phyloP scores from a whole-genome alignment of 2,888 invertebrate species.

The Callinectes sapidus region DNA sequence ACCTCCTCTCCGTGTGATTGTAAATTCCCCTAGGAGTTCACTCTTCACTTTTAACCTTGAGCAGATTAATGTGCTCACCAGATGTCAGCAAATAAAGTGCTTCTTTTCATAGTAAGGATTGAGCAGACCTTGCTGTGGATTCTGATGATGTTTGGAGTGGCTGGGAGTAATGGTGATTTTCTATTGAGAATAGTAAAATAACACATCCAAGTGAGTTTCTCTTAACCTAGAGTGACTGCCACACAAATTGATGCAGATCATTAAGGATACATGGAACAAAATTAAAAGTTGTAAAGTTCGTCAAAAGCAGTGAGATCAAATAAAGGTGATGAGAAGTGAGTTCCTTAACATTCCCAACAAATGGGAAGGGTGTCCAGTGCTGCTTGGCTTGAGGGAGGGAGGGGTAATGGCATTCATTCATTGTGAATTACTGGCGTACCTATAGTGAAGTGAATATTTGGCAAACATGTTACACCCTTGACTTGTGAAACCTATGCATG shows the following conservation, averaged over 20 bases:
- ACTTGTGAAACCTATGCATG: too few species aligned
- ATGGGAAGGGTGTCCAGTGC: too few species aligned
- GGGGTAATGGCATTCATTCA: too few species aligned
- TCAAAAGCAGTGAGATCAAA: not conserved
- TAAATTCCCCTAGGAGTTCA: constrained; percentile 28
- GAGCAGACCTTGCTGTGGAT: constrained; percentile 47
- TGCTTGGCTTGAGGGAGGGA: too few species aligned
- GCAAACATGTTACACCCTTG: too few species aligned
- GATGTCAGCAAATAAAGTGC: constrained; percentile 1
- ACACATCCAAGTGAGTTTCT: constrained; percentile 48
- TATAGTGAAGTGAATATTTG: too few species aligned
- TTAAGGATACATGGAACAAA: not conserved
- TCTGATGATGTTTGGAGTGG: constrained; percentile 41
- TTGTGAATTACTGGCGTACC: too few species aligned
- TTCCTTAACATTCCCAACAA: not conserved
- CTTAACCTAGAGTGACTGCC: not conserved
- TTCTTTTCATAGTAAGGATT: constrained; percentile 33
- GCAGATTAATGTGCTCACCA: not conserved
- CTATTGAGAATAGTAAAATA: constrained; percentile 61
- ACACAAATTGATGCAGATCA: not conserved
- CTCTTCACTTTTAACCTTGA: constrained; percentile 16
- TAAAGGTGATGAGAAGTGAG: not conserved
- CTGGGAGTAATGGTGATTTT: constrained; percentile 53
- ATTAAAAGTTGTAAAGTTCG: not conserved
- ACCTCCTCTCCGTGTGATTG: constrained; percentile 27